Evolutionary conservation across 2,113 vertebrate genomes (phyloP).

Genomic region (Prunella fulvescens): DNA sequence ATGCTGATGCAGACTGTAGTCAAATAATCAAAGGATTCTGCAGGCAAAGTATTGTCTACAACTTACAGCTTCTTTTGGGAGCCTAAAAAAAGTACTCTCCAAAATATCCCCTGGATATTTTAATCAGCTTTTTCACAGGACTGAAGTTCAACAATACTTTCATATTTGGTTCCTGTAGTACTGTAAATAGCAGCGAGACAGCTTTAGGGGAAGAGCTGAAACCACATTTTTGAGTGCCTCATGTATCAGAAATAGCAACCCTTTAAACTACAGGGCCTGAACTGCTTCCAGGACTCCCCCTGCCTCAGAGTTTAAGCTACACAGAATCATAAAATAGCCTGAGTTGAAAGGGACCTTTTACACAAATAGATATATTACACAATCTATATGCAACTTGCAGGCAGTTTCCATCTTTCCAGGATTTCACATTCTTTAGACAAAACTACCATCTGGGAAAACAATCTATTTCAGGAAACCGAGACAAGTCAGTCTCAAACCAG

Average conservation of each 20-base stretch:
- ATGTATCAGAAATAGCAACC: not conserved
- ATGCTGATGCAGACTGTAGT: not conserved
- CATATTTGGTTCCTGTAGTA: not conserved
- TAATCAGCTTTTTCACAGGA: not conserved
- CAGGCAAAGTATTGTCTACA: not conserved
- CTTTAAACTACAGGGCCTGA: not conserved
- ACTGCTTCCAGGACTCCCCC: not conserved
- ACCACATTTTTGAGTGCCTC: not conserved
- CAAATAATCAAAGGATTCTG: not conserved
- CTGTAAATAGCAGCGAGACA: not conserved
- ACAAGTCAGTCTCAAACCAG: not conserved
- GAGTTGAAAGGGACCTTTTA: not conserved
- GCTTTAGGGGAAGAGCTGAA: not conserved
- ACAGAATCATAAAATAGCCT: not conserved
- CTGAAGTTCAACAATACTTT: not conserved
- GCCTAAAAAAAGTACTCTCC: not conserved
- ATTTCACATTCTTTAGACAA: constrained; percentile 8
- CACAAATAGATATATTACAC: not conserved
- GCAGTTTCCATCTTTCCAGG: not conserved
- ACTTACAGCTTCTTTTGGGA: not conserved
- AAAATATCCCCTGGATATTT: not conserved
- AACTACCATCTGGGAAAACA: constrained; percentile 6
- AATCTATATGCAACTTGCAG: not conserved
- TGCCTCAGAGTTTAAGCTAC: not conserved
- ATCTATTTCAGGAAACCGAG: constrained; percentile 22